These are phyloP conservation scores for Avahi laniger DNA, from an alignment of 2,797 vertebrate species.

Conservation along the genomic window DNA sequence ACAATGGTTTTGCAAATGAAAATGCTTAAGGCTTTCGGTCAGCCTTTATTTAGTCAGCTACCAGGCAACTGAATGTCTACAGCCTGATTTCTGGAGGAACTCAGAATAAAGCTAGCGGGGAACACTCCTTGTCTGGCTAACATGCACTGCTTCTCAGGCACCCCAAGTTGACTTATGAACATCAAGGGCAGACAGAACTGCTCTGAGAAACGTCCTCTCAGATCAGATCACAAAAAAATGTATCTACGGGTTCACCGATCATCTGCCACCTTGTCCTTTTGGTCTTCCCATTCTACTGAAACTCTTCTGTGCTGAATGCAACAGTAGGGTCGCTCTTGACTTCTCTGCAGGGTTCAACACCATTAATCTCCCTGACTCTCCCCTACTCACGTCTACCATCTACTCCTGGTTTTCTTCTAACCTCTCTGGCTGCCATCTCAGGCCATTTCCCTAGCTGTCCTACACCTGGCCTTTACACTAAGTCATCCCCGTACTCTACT, in stretches of 20 bases:
- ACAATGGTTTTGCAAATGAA: conserved; percentile 58
- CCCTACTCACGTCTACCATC: background rate
- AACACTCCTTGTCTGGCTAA: background rate
- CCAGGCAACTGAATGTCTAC: background rate
- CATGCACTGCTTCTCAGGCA: background rate
- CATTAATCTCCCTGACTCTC: fast-evolving
- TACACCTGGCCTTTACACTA: background rate
- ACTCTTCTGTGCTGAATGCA: background rate
- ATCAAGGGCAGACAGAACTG: background rate
- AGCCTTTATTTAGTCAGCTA: conserved; percentile 20
- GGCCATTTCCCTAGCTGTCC: background rate
- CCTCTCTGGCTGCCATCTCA: background rate
- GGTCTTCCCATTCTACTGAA: background rate
- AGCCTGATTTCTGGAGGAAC: background rate
- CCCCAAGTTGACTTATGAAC: background rate
- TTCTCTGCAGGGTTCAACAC: background rate
- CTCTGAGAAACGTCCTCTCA: background rate
- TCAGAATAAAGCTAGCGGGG: background rate
- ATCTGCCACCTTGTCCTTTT: background rate
- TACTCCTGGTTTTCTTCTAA: background rate
- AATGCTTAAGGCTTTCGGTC: conserved; percentile 36
- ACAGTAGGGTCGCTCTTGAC: background rate
- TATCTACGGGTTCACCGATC: fast-evolving
- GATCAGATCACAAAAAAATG: background rate
- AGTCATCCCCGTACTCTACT: background rate